Base-by-base conservation (phyloP, 2,113 vertebrate species). In the Coturnix japonica region DNA sequence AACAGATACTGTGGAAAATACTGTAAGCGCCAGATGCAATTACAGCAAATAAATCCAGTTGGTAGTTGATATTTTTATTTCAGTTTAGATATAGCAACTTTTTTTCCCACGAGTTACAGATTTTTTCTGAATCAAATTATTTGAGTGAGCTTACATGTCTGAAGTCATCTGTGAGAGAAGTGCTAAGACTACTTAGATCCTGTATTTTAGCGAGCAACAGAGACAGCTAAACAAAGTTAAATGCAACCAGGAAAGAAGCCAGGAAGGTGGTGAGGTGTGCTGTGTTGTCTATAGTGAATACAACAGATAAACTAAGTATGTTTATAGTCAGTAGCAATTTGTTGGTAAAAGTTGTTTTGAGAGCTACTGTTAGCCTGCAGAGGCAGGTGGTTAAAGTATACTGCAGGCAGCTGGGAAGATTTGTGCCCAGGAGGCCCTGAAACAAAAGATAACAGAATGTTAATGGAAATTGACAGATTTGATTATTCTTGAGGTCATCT, bases 401-500 rank as follows among this genome's bases (percentile, higher is more conserved):
- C 39, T 33, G 30, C 19, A 82, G 76, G 13, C n/a, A 86, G 59
- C 23, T 2, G 3, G 72, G 75, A 85, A 76, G 39, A 61, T 69
- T 35, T 75, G n/a, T 86, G 70, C 41, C 46, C 47, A 79, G 74
- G 85, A 87, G 44, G 54, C 33, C 53, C 71, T 66, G 66, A 87
- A 92, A 87, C 1, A 7, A 91, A 46, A 92, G 71, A 59, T 73
- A 81, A 85, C 81, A 90, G 33, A 77, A 23, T 49, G 20, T 46
- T 94, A 94, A 93, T 91, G 49, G 41, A 84, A 95, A 86, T 39
- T 23, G 90, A 90, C 91, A 86, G 81, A 26, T 90, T 81, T 66
- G 81, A 92, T 93, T 92, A 89, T 81, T 94, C 83, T 90, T 80
- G 18, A 81, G 91, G 84, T 91, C 72, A 91, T 90, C 59, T 71